These are phyloP conservation scores for Manis javanica DNA, from an alignment of 2,797 vertebrate genomes.

Conservation along the genomic window DNA sequence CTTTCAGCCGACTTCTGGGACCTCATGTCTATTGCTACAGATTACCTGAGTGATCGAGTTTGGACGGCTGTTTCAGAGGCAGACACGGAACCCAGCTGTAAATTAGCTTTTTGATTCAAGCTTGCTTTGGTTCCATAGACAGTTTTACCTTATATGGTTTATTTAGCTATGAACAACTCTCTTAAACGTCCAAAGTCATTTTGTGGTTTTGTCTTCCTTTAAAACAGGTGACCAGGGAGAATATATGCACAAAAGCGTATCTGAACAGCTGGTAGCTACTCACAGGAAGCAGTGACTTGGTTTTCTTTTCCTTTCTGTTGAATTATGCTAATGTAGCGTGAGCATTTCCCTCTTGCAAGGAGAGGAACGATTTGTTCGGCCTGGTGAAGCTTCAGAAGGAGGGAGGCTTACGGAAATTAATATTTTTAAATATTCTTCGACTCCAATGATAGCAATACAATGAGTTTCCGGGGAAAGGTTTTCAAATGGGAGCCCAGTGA, in stretches of 20 bases:
- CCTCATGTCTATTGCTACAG: neutral
- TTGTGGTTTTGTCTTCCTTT: neutral
- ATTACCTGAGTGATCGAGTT: neutral
- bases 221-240: neutral
- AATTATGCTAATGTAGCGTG: conserved; percentile 77
- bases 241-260: neutral
- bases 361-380: conserved; percentile 73
- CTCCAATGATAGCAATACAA: conserved; percentile 80
- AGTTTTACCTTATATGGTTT: neutral
- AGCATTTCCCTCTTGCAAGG: conserved; percentile 84
- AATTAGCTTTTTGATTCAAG: neutral
- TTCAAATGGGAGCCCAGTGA: conserved; percentile 90
- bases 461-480: conserved; percentile 95
- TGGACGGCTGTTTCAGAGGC: neutral
- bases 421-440: conserved; percentile 71
- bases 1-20: neutral
- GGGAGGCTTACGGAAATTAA: conserved; percentile 54
- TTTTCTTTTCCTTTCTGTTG: conserved; percentile 86
- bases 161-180: neutral
- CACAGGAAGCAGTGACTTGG: conserved; percentile 86
- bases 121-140: neutral
- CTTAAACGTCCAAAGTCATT: neutral
- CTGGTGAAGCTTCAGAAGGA: conserved; percentile 73
- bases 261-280: conserved; percentile 76
- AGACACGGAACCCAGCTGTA: neutral